Evolutionary conservation across 2,888 invertebrate species (phyloP), one percentile per base, ranked within the genome.

Genomic region (Perizoma flavofasciatum): DNA sequence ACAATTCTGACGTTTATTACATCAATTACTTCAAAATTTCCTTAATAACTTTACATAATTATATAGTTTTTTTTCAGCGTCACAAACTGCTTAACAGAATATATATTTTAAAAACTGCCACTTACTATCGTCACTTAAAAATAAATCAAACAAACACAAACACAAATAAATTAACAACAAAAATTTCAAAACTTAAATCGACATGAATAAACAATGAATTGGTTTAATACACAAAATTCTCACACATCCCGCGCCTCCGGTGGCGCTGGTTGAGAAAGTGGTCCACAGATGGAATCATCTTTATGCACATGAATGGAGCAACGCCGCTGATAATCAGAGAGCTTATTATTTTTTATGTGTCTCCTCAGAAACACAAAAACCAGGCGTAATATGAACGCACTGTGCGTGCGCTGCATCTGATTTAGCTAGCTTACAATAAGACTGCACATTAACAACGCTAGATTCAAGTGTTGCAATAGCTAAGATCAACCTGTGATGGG

Each of bases 321-420:
- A 65, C 68, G 70, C 70, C 66, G 65, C 67, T 70, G 74, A 83
- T 85, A 82, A 89, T 84, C 85, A 84, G 72, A 75, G 66, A 79
- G 78, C 87, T 88, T 90, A 89, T 90, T 90, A 89, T 90, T 89
- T 90, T 91, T 90, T 90, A 90, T 89, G 88, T 83, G 83, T 77
- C 77, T 80, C 78, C 76, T 73, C 74, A 70, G 47, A 61, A 57
- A 57, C 49, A 61, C 49, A 61, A 61, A 69, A 72, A 75, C n/a
- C 62, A 65, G 45, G 55, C 64, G 59, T 66, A 64, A 64, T 65
- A 69, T 66, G 58, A 65, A 62, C 61, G 59, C 65, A 59, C 63
- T n/a, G 64, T 65, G 63, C 59, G 63, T 60, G 66, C 65, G 61
- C 58, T 46, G 39, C 54, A 62, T 62, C 58, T 51, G 58, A 62